phyloP scores from a whole-genome alignment of 2,888 invertebrate species.

The Lapara coniferarum region DNA sequence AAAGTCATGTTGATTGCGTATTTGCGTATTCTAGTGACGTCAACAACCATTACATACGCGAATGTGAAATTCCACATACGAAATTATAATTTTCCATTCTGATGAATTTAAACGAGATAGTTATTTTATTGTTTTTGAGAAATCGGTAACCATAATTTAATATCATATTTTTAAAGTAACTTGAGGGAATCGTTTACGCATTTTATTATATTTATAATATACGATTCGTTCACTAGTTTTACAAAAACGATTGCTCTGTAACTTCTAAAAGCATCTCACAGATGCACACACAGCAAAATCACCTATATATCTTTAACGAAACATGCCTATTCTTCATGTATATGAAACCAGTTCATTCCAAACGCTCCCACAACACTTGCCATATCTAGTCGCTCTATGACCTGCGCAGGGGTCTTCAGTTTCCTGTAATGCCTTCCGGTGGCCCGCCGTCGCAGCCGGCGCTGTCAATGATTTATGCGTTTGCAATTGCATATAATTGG shows the following conservation, averaged over 20 bases:
- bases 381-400: slow-evolving; percentile 48
- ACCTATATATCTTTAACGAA: no score
- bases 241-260: no score
- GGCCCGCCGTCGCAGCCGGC: slow-evolving; percentile 64
- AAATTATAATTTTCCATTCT: not conserved
- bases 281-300: no score
- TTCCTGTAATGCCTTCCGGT: slow-evolving; percentile 75
- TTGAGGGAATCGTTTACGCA: no score
- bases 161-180: no score
- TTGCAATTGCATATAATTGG: slow-evolving; percentile 74
- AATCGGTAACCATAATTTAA: no score
- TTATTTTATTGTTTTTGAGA: not conserved
- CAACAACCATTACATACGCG: not conserved
- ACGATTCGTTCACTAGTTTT: no score
- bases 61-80: not conserved
- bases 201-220: no score
- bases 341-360: not conserved
- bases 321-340: no score
- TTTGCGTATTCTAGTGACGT: not conserved
- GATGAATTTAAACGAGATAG: not conserved
- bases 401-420: slow-evolving; percentile 62
- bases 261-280: no score
- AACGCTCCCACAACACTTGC: slow-evolving; percentile 23
- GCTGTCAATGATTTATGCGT: slow-evolving; percentile 73
- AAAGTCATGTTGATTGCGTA: not conserved